Percentiles rank a stretch among this genome's conserved stretches.
Conservation (phyloP, 37 sponge, comb jelly and placozoan species). For the Beroe ovata region DNA sequence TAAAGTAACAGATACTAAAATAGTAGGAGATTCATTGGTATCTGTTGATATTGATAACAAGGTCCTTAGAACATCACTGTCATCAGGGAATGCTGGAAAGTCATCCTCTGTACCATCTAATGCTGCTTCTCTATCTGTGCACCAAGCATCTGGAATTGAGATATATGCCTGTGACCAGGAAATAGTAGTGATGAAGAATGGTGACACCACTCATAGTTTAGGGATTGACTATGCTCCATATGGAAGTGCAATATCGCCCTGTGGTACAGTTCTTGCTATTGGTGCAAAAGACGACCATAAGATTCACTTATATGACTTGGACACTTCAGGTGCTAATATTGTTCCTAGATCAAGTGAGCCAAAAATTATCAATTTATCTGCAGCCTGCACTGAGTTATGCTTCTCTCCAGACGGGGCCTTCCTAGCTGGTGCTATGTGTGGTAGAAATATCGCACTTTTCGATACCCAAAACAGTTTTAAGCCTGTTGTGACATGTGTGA, state of each 20-base stretch:
- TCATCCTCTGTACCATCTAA: slow-evolving; percentile 18
- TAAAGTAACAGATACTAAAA: neutral
- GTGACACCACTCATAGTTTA: neutral
- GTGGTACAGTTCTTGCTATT: slow-evolving; percentile 51
- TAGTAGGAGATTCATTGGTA: slow-evolving; percentile 17
- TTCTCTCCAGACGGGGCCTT: slow-evolving; percentile 47
- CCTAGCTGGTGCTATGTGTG: slow-evolving; percentile 8
- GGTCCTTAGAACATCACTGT: slow-evolving; percentile 9
- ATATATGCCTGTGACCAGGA: slow-evolving; percentile 17
- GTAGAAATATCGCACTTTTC: neutral
- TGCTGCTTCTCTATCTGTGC: neutral
- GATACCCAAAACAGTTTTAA: neutral
- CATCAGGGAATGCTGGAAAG: neutral
- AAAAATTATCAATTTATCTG: neutral
- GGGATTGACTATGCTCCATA: neutral
- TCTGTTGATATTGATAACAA: slow-evolving; percentile 39
- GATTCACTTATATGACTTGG: slow-evolving; percentile 24
- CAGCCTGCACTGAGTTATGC: neutral
- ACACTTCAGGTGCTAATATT: neutral
- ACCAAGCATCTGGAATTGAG: slow-evolving; percentile 38
- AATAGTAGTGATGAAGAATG: neutral
- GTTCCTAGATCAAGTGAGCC: neutral
- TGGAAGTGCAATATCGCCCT: slow-evolving; percentile 31
- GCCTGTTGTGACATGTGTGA: neutral
- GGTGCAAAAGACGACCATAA: slow-evolving; percentile 41